Percentiles rank a stretch among this genome's conserved stretches.
phyloP scores from a whole-genome alignment of 2,888 invertebrate genomes.

The Chaetogeoica ovagalla region DNA sequence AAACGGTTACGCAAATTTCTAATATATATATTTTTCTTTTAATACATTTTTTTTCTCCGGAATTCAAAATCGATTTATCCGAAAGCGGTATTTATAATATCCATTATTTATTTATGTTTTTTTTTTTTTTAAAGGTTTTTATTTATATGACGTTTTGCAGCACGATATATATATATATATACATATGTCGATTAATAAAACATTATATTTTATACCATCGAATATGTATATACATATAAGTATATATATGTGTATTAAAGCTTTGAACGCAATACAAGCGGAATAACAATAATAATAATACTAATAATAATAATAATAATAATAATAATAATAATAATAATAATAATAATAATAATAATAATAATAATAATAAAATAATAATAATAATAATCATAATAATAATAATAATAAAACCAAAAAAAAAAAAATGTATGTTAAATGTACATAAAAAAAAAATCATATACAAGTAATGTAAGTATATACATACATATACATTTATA shows the following conservation, averaged over 20 bases:
- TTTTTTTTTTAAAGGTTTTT: no score
- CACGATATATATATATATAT: no score
- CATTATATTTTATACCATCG: constrained; percentile 3
- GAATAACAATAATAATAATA: constrained; percentile 1
- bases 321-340: background rate
- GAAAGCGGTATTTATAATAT: no score
- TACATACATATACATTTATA: constrained; percentile 6
- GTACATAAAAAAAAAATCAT: background rate
- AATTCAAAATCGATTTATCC: no score
- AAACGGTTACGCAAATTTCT: no score
- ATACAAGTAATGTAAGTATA: background rate
- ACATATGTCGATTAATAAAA: background rate
- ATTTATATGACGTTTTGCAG: no score
- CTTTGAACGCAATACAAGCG: constrained; percentile 38
- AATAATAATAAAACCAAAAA: background rate
- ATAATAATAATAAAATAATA: background rate
- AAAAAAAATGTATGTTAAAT: no score
- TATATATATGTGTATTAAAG: constrained; percentile 1
- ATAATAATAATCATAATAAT: background rate
- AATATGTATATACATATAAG: background rate
- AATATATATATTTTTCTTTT: no score
- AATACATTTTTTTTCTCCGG: no score
- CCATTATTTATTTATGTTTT: no score
- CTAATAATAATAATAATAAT: background rate
- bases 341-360: background rate